Evolutionary conservation across 2,888 invertebrate species (phyloP), one percentile per base, ranked within the genome.

Genomic region (Pantelozetes paolii): DNA sequence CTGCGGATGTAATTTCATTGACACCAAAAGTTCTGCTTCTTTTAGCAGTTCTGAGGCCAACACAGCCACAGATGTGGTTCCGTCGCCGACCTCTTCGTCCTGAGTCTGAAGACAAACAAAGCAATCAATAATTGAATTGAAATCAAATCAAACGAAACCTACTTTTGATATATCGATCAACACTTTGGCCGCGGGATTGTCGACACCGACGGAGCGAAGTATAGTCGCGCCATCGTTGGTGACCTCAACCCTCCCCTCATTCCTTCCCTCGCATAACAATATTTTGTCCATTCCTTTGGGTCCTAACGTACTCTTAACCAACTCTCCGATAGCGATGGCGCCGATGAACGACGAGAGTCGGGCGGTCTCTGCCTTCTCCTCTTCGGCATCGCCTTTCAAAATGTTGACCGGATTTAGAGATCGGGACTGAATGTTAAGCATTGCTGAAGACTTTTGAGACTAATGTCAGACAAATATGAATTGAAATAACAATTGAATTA

Each of bases 201-300:
- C 98, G 23, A 99, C 92, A 73, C 98, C 98, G 74, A 99, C 88
- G 0, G 93, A 89, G 82, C 95, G 93, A 73, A 99, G 85, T 81
- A 99, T 99, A 9, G 99, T 99, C 18, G 99, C 99, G 75, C 99
- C 99, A 84, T 99, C 99, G 84, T 99, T 99, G 72, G 99, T 99
- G 6, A 99, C 94, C 84, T 96, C 91, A 74, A 99, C 92, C 76
- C 83, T 30, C 80, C 82, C 77, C 81, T 82, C 74, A 79, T 80
- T 71, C 79, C 80, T 71, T 75, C 77, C 77, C 77, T 75, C 81
- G 70, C 78, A 80, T 76, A 84, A 82, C 23, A 86, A 79, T 73
- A 86, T 85, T 80, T 86, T 86, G 81, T 86, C 86, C 98, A 99
- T 98, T 81, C 99, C 99, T 84, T 99, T 99, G 0, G 99, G 99